These are phyloP conservation scores for Chauna torquata DNA, from an alignment of 2,113 vertebrate genomes.

Conservation along the genomic window DNA sequence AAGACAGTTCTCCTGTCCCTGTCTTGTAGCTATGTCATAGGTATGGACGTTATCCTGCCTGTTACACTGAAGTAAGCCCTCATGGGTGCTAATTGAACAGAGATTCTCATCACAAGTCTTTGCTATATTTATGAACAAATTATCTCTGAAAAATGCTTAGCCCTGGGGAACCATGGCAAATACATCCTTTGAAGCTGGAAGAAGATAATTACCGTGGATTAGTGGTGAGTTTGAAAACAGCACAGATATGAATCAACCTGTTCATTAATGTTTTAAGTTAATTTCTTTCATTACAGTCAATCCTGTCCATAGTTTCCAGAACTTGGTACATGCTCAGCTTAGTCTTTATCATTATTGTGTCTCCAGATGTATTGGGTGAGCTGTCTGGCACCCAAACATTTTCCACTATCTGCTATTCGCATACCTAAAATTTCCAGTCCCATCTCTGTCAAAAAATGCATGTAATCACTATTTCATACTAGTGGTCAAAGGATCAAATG, in stretches of 20 bases:
- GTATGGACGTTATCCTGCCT: not conserved
- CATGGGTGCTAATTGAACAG: not conserved
- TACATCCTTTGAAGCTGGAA: conserved; percentile 3
- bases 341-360: not conserved
- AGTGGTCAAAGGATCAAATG: not conserved
- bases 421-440: not conserved
- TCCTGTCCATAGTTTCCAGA: not conserved
- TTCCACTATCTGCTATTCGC: not conserved
- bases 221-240: not conserved
- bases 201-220: not conserved
- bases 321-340: not conserved
- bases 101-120: not conserved
- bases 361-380: not conserved
- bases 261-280: not conserved
- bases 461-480: not conserved
- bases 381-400: not conserved
- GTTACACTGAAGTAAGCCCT: not conserved
- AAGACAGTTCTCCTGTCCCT: not conserved
- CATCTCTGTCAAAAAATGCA: not conserved
- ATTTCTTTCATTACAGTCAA: not conserved
- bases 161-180: not conserved
- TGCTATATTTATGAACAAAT: not conserved
- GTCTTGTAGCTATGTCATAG: not conserved
- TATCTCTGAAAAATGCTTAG: not conserved
- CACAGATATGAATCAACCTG: not conserved